Base-by-base conservation (phyloP, 2,113 vertebrate genomes). In the Himantopus leucocephalus region DNA sequence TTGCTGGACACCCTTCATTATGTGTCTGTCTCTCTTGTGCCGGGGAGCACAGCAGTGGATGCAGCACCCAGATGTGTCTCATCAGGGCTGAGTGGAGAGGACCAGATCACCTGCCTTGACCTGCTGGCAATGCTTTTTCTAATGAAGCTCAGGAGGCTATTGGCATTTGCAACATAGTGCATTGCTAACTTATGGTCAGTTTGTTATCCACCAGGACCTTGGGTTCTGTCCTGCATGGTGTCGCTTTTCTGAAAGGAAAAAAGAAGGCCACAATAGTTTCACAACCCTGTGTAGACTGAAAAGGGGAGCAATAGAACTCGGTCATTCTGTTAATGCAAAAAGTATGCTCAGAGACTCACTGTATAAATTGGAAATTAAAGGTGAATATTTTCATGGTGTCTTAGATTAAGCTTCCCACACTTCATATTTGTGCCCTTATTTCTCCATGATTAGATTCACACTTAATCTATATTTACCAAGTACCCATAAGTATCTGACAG, bases 221-320 rank as follows among this genome's bases (percentile, higher is more conserved):
- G 10, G 10, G 8, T 34, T 6, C 5, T 67, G 72, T 45, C 19
- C 37, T 74, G 2, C 6, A 17, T 1, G 0, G 6, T 37, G 4
- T 56, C 5, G 5, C 6, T 70, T 43, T 82, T 48, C 47, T 73
- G 13, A 16, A 58, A 63, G 13, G 15, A n/a, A 29, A 77, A 67
- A 56, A 77, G 14, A 19, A 13, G 7, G 13, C 6, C 13, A 72
- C 21, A 60, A 76, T 7, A 45, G 12, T 39, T 84, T 75, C 43
- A 56, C 22, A 70, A 17, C 7, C 5, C 26, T 41, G 5, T 16
- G 3, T 41, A 55, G 8, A 39, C 7, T 63, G 32, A 67, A 93
- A 88, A 89, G 16, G 6, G 13, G 23, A 83, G 16, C 8, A 56
- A 41, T 6, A 41, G 2, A 66, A 67, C 13, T 73, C 3, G 1